Evolutionary conservation across 2,113 vertebrate genomes (phyloP).

Genomic region (Chionomys nivalis): DNA sequence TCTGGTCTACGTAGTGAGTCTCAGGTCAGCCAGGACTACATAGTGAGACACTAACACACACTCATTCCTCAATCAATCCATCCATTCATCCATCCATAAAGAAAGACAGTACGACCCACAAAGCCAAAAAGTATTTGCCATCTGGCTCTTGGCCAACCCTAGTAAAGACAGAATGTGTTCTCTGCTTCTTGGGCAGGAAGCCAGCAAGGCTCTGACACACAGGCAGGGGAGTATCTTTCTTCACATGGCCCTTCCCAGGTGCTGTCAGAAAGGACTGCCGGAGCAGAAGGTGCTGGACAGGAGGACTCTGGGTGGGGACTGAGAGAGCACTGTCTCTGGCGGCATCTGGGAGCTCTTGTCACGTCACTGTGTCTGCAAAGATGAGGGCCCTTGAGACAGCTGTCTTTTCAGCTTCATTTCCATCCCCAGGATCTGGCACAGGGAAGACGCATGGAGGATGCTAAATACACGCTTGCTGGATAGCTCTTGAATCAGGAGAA

Average conservation of each 20-base stretch:
- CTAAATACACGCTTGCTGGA: background rate
- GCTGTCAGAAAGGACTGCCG: too few species aligned
- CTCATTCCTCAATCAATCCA: background rate
- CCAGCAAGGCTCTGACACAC: background rate
- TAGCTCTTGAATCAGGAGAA: conserved; percentile 4
- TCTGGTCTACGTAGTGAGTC: background rate
- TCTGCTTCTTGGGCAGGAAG: background rate
- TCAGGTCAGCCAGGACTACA: background rate
- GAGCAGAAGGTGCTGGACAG: background rate
- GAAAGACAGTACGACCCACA: background rate
- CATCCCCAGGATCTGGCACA: background rate
- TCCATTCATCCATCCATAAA: background rate
- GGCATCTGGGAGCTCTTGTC: background rate
- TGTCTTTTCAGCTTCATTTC: background rate
- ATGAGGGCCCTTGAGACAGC: background rate
- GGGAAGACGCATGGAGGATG: background rate
- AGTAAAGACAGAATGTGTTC: background rate
- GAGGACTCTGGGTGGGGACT: accelerated
- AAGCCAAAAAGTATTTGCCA: background rate
- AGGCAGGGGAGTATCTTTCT: background rate
- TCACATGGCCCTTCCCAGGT: too few species aligned
- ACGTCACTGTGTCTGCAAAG: background rate
- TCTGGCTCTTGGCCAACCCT: background rate
- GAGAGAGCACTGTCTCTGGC: background rate
- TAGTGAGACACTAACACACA: background rate